Percentiles rank a stretch among this genome's conserved stretches.
phyloP scores from a whole-genome alignment of 2,888 invertebrate genomes.

The Tuberolachnus salignus region DNA sequence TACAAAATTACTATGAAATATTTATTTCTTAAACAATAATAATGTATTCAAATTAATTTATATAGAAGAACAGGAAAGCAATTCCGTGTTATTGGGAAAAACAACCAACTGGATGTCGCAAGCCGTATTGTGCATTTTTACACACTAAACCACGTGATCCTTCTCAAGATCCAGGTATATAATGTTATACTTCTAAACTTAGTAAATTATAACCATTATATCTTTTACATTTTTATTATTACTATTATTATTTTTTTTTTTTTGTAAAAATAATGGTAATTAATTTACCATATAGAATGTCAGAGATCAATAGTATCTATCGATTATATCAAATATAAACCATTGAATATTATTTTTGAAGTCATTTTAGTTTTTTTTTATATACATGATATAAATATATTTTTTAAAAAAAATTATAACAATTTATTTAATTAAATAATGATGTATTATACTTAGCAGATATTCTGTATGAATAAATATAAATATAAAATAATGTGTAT shows the following conservation, averaged over 20 bases:
- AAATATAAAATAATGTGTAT: neutral
- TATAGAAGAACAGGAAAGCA: conserved; percentile 79
- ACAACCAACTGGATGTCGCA: conserved; percentile 83
- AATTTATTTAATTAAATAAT: neutral
- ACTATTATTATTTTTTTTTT: neutral
- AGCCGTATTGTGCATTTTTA: conserved; percentile 83
- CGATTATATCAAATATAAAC: neutral
- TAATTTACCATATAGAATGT: neutral
- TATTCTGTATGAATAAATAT: neutral
- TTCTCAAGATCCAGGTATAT: conserved; percentile 52
- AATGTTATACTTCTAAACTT: neutral
- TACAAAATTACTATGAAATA: no score
- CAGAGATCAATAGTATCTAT: neutral
- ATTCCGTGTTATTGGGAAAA: conserved; percentile 88
- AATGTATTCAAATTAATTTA: conserved; percentile 57
- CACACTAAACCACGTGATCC: conserved; percentile 64
- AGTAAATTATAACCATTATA: neutral
- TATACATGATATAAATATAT: neutral
- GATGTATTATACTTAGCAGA: neutral
- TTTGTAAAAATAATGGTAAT: conserved; percentile 4
- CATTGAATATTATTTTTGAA: neutral
- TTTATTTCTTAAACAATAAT: no score
- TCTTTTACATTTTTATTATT: neutral
- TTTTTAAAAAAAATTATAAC: neutral
- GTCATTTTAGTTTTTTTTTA: conserved; percentile 2